Base-by-base conservation (phyloP, 53 echinoderm and acorn worm species). In the Crossaster papposus region DNA sequence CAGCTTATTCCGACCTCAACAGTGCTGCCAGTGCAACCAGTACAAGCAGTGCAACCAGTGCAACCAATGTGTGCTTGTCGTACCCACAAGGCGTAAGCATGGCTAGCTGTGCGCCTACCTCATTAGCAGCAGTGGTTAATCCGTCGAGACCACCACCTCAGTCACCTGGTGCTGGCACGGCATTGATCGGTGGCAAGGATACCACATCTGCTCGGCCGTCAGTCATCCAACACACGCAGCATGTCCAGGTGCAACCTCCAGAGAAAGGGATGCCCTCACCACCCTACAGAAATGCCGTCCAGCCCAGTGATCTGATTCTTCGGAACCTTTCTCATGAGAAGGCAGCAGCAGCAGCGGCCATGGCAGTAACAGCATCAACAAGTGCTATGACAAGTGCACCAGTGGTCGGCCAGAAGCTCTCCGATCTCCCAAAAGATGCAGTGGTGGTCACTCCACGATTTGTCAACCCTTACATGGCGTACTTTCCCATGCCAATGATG, bases 201-300 rank as follows among this genome's bases (percentile, higher is more conserved):
- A 33, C 81, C 73, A 22, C 84, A 73, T 72, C 91, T 86, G 50
- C 85, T 70, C 64, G 98, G 79, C 96, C 98, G 4, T 97, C 98
- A 2, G 98, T 97, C 32, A 97, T 97, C 64, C 95, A 97, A 68
- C 96, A 97, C 87, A 97, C 98, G 0, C 94, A 97, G 62, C 90
- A 89, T 30, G 64, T 88, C 13, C 90, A 89, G 44, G 76, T 76
- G 2, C 71, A 72, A 72, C 0, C 72, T 9, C 51, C 84, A 18
- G 72, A 32, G n/a, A 71, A 50, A 5, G 71, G 63, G 24, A 68
- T 92, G 80, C 79, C 70, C 72, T 73, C 51, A 30, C 77, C 88
- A 18, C 86, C 85, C 0, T 85, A 80, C 76, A 74, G 74, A 51
- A 88, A 72, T 52, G 95, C 91, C 36, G 81, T 97, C 24, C 95